phyloP scores from a whole-genome alignment of 2,797 vertebrate species.

The Erethizon dorsatum region DNA sequence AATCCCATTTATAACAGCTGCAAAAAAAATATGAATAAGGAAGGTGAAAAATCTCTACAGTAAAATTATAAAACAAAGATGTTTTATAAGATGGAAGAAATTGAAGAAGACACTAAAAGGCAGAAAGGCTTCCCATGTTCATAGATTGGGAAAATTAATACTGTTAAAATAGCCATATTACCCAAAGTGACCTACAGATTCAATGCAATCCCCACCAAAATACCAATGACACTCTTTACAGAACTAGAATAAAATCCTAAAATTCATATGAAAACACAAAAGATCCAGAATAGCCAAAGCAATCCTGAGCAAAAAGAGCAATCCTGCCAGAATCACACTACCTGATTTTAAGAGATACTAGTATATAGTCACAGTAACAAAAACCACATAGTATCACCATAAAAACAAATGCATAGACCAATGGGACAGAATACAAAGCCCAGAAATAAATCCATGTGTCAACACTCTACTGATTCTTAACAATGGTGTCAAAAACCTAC shows the following conservation, averaged over 20 bases:
- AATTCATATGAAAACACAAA: background rate
- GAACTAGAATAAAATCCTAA: background rate
- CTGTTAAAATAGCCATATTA: background rate
- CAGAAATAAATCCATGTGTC: background rate
- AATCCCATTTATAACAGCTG: too few relatives aligned
- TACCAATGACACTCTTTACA: background rate
- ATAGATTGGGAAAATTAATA: background rate
- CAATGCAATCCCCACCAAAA: background rate
- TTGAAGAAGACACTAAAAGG: background rate
- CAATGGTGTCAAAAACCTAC: background rate
- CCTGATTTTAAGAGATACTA: background rate
- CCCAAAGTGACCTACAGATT: background rate
- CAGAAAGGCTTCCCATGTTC: background rate
- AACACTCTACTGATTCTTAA: background rate
- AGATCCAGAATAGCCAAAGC: background rate
- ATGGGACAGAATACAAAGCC: background rate
- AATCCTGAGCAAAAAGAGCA: background rate
- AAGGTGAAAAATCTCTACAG: background rate
- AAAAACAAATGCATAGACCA: background rate
- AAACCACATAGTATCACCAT: background rate
- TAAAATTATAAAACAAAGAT: background rate
- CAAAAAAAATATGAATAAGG: background rate
- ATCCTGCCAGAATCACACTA: background rate
- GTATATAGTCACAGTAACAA: background rate
- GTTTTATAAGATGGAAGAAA: background rate